These are phyloP conservation scores for Drosophila lacicola DNA, from an alignment of 2,888 invertebrate genomes.

Conservation along the genomic window DNA sequence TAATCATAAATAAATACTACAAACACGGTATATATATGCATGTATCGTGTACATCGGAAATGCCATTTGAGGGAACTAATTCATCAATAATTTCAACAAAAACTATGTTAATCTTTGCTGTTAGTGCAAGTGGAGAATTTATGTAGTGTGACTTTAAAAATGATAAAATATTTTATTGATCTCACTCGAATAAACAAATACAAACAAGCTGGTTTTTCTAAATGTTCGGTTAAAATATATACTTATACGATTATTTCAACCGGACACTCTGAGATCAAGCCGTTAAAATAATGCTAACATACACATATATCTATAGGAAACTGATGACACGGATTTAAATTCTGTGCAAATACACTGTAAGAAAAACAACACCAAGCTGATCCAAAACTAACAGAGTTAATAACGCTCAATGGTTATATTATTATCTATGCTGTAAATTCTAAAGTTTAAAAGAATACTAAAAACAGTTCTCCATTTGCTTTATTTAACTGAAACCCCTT, in stretches of 20 bases:
- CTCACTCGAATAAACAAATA: constrained; percentile 63
- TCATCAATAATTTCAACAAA: constrained; percentile 40
- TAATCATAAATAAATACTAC: constrained; percentile 8
- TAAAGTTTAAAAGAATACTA: constrained; percentile 32
- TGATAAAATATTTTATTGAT: constrained; percentile 61
- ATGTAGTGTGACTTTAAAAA: constrained; percentile 43
- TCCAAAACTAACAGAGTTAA: constrained; percentile 39
- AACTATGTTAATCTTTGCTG: constrained; percentile 56
- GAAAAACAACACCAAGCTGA: constrained; percentile 70
- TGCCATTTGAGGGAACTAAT: constrained; percentile 55
- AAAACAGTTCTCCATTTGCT: constrained; percentile 45
- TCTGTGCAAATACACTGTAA: constrained; percentile 61
- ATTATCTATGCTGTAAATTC: constrained; percentile 38
- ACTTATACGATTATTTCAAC: not conserved
- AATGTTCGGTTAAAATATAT: not conserved
- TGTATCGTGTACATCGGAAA: constrained; percentile 22
- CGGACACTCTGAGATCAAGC: constrained; percentile 24
- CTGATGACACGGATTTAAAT: constrained; percentile 12
- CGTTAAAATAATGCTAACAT: constrained; percentile 42
- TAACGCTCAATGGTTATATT: constrained; percentile 48
- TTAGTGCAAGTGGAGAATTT: constrained; percentile 53
- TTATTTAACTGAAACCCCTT: constrained; percentile 20
- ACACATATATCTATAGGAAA: constrained; percentile 37
- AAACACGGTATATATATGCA: not conserved
- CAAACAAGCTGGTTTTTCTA: constrained; percentile 26